Base-by-base conservation (phyloP, 2,888 invertebrate genomes). In the Oxystoma pomonae region DNA sequence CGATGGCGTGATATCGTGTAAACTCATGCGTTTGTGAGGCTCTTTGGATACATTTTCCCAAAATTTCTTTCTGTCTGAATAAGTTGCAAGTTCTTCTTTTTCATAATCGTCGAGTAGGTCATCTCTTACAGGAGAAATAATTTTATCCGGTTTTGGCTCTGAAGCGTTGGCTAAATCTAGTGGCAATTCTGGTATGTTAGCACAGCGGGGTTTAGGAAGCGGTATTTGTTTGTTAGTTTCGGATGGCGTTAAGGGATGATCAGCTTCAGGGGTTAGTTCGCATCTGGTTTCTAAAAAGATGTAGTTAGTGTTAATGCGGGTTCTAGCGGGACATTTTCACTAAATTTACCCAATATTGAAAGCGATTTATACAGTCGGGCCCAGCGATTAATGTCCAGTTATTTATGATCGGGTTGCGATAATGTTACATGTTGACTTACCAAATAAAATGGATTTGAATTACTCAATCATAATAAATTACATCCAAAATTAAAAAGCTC, bases 141-240 rank as follows among this genome's bases (percentile, higher is more conserved):
- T 72, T 71, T 75, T 76, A 60, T 74, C 74, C 57, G 68, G 18
- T 63, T 70, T 68, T 61, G 62, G 68, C 7, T 65, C 67, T 64
- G 63, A 64, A 17, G 63, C 58, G 67, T 67, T 62, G 55, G 69
- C 60, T 60, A 73, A 66, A 65, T 72, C 68, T 64, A 71, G 65
- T 55, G 71, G 73, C 35, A 67, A 71, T 57, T 75, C 75, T 59
- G 74, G 71, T 64, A 69, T 64, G 70, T 74, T 71, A 58, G 69
- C 68, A 59, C 69, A 75, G 66, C 84, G 80, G 59, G 83, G 84
- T 74, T 82, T 83, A 69, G 84, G 83, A 78, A 80, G 82, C 67
- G 83, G 83, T 71, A 76, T 69, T 67, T 72, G 68, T 73, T 80
- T 75, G 52, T 62, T 58, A 73, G 77, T 76, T 73, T 77, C 76